Conservation (phyloP, 2,113 vertebrate genomes). For the Menura novaehollandiae region DNA sequence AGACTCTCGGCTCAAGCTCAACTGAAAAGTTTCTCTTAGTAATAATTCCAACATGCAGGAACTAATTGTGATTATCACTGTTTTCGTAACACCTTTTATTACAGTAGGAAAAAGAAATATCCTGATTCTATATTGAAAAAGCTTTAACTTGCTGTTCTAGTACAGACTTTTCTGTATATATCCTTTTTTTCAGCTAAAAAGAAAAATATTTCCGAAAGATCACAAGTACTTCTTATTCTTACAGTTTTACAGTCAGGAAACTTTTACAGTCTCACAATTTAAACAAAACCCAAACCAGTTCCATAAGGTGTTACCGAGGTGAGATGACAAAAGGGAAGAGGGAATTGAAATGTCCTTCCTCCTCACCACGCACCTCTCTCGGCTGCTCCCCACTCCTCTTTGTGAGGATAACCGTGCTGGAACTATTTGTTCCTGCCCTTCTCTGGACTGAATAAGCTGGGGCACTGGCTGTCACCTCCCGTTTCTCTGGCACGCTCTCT, state of each 20-base stretch:
- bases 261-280: not conserved
- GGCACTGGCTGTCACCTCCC: slow-evolving; percentile 19
- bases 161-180: not conserved
- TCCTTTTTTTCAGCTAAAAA: not conserved
- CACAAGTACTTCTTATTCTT: not conserved
- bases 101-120: not conserved
- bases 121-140: not conserved
- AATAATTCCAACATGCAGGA: not conserved
- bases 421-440: slow-evolving; percentile 42
- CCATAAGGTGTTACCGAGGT: not conserved
- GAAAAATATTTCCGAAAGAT: not conserved
- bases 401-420: not conserved
- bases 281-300: not conserved
- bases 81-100: not conserved
- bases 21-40: not conserved
- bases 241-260: not conserved
- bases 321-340: not conserved
- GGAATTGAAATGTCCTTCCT: not conserved
- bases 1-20: not conserved
- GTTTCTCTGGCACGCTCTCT: slow-evolving; percentile 7
- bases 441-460: slow-evolving; percentile 18
- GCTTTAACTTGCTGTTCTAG: not conserved
- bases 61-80: not conserved
- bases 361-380: not conserved
- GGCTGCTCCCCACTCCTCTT: not conserved